Base-by-base conservation (phyloP, 2,888 invertebrate genomes). In the Diaprepes abbreviatus region DNA sequence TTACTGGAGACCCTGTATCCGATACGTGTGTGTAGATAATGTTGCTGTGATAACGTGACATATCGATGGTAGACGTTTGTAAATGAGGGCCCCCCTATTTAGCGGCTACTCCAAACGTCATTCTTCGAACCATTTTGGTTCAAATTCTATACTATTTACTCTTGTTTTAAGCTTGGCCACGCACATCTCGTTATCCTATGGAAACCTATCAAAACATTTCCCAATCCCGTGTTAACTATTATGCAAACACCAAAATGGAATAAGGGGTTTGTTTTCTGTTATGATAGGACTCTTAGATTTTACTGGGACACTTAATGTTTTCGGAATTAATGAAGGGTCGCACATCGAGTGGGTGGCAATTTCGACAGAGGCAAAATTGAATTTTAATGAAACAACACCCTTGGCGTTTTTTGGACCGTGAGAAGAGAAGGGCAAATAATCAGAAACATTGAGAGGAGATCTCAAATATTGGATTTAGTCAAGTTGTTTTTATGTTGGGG, bases 281-380 rank as follows among this genome's bases (percentile, higher is more conserved):
- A 57, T 57, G 57, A 57, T 57, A 57, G 57, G 57, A 57, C 21
- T 19, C 57, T 57, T 57, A 57, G 57, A 57, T 57, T 57, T 57
- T 24, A 40, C 21, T 12, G 38, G 40, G 12, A 12, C 57, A 38
- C 38, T 57, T 38, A 31, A 21, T 40, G 40, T 19, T 43, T 17
- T 43, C 43, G 1, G 43, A 43, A 43, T 43, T 43, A 43, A 43
- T 43, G 43, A 43, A 43, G 43, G 43, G 19, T 19, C 3, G 43
- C 17, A 21, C n/a, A 43, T 43, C 43, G 43, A 43, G 43, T n/a
- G 43, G 43, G 21, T 21, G 21, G 43, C 43, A 43, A 43, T 43
- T 43, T 21, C 43, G 21, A 21, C 17, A 43, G 17, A 43, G 19
- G 43, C 43, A 43, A 43, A 40, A 43, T 43, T 43, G 21, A 43